Percentiles rank a stretch among this genome's conserved stretches.
Evolutionary conservation across 2,797 vertebrate genomes (phyloP).

Genomic region (Hipposideros larvatus): DNA sequence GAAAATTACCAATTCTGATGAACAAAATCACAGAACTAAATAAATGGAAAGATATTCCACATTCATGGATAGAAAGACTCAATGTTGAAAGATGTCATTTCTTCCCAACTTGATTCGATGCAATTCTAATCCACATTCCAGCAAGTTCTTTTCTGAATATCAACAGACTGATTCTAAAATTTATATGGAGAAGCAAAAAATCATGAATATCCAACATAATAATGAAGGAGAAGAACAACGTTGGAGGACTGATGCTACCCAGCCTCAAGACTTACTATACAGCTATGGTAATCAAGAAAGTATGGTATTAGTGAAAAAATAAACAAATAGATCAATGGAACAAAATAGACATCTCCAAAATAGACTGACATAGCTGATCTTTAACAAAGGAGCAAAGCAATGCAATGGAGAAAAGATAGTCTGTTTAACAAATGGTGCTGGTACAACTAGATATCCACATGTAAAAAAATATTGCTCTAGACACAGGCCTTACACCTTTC

Average conservation of each 20-base stretch:
- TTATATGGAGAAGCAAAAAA: not conserved
- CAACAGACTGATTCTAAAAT: not conserved
- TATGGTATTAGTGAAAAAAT: not conserved
- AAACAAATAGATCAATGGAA: not conserved
- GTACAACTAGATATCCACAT: not conserved
- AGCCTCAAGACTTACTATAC: not conserved
- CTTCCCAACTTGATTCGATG: not conserved
- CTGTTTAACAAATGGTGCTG: not conserved
- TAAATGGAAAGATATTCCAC: not conserved
- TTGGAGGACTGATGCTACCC: not conserved
- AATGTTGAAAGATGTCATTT: not conserved
- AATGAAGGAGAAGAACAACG: not conserved
- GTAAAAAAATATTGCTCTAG: not conserved
- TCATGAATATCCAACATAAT: not conserved
- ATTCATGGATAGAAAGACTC: not conserved
- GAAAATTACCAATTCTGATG: not conserved
- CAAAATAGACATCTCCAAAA: not conserved
- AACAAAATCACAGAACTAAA: not conserved
- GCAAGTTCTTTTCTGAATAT: not conserved
- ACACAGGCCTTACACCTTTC: not conserved
- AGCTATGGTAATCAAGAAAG: not conserved
- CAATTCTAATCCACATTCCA: not conserved
- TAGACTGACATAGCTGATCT: not conserved
- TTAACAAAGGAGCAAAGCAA: not conserved
- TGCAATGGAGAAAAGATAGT: not conserved